Percentiles rank a stretch among this genome's conserved stretches.
Conservation (phyloP, 2,888 invertebrate genomes). For the Chalcis sispes region DNA sequence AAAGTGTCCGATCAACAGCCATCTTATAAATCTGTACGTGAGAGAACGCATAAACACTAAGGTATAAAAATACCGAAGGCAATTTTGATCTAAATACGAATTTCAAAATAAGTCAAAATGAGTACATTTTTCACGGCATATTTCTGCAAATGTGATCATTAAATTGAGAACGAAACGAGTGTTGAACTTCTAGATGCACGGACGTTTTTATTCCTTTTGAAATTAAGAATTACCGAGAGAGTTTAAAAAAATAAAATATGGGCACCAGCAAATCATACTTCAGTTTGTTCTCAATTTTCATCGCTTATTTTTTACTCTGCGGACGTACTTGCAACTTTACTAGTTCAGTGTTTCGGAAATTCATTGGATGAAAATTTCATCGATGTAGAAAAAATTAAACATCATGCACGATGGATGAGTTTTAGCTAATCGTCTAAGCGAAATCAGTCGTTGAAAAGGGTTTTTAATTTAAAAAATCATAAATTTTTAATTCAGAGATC, state of each 20-base stretch:
- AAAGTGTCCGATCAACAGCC: too few species aligned
- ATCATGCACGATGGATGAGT: not conserved
- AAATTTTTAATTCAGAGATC: not conserved
- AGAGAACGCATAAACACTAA: too few species aligned
- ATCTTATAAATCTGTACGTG: too few species aligned
- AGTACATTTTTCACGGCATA: too few species aligned
- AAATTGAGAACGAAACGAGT: too few species aligned
- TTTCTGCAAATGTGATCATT: too few species aligned
- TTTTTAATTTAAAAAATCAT: not conserved
- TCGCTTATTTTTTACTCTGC: not conserved
- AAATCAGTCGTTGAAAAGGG: constrained; percentile 11
- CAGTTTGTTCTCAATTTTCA: not conserved
- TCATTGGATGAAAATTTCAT: not conserved
- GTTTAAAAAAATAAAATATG: not conserved
- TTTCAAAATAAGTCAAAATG: too few species aligned
- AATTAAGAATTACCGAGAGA: too few species aligned
- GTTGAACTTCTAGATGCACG: too few species aligned
- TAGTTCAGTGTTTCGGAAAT: not conserved
- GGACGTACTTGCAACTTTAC: not conserved
- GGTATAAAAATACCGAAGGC: too few species aligned
- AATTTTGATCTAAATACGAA: too few species aligned
- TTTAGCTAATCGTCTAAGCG: constrained; percentile 7
- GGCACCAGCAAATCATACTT: not conserved
- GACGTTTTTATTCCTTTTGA: too few species aligned
- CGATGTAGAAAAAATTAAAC: not conserved